Conservation (phyloP, 2,888 invertebrate genomes). For the Oligia fasciuncula region DNA sequence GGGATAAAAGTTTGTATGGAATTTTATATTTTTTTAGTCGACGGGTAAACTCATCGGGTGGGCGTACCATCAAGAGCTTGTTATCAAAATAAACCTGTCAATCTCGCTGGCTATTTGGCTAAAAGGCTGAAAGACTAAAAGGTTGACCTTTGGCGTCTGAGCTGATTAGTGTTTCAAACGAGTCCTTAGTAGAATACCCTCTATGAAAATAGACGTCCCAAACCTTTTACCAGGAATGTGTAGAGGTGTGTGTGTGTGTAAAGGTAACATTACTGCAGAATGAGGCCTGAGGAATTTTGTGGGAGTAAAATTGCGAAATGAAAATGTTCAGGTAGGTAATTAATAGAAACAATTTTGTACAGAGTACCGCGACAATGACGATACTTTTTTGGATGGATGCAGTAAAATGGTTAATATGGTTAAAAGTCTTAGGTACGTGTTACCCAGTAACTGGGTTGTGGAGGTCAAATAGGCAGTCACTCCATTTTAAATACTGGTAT, state of each 20-base stretch:
- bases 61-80: too few species aligned
- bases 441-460: neutral
- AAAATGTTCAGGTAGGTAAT: neutral
- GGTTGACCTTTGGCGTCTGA: constrained; percentile 25
- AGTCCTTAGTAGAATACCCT: neutral
- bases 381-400: neutral
- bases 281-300: neutral
- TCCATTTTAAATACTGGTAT: neutral
- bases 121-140: constrained; percentile 14
- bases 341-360: neutral
- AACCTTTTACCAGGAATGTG: constrained; percentile 16
- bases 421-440: too few species aligned
- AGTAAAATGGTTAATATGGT: too few species aligned
- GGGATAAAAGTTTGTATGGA: too few species aligned
- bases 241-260: too few species aligned
- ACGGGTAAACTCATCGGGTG: too few species aligned
- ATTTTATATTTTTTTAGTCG: too few species aligned
- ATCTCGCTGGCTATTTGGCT: neutral
- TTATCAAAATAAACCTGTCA: constrained; percentile 47
- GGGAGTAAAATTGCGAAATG: neutral
- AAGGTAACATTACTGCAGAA: constrained; percentile 9
- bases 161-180: constrained; percentile 33
- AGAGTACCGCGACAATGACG: too few species aligned
- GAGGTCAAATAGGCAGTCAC: neutral
- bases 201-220: constrained; percentile 14